A percentile compares a stretch with the other conserved stretches of the same genome.
These are phyloP conservation scores for Alectoris magna DNA, from an alignment of 2,797 vertebrate species.

Conservation along the genomic window DNA sequence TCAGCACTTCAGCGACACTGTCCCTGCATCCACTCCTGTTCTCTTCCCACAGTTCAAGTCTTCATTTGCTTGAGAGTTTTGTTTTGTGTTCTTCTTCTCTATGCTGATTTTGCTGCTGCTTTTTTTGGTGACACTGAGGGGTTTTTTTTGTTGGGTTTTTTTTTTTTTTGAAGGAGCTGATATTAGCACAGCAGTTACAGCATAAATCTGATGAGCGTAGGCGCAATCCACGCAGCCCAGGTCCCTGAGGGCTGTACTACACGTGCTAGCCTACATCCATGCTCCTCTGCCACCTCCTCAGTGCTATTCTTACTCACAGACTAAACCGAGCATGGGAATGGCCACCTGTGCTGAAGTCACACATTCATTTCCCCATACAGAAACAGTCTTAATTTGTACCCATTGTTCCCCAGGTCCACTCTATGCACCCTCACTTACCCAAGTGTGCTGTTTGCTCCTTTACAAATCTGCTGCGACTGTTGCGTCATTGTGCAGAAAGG, in stretches of 20 bases:
- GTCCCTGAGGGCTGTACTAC: not conserved
- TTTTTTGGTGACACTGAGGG: not conserved
- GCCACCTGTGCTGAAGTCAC: not conserved
- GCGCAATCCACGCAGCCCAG: not conserved
- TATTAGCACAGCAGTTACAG: conserved; percentile 1
- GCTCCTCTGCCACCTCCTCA: conserved; percentile 32
- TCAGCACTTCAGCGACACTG: not conserved
- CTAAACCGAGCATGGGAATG: conserved; percentile 11
- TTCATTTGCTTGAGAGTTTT: not conserved
- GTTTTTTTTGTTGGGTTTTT: not conserved
- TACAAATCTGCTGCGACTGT: not conserved
- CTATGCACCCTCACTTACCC: not conserved
- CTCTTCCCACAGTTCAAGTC: not conserved
- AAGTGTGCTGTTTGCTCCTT: not conserved
- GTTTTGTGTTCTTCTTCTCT: not conserved
- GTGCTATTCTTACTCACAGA: conserved; percentile 30
- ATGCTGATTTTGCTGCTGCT: not conserved
- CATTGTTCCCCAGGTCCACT: not conserved
- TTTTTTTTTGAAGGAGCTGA: not conserved
- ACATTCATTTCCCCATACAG: not conserved
- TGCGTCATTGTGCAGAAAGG: not conserved
- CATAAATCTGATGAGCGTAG: not conserved
- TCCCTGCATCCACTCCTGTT: not conserved
- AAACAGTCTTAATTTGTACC: not conserved
- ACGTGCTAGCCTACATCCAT: not conserved